Evolutionary conservation across 2,888 invertebrate species (phyloP).

Genomic region (Xanthorhoe designata): DNA sequence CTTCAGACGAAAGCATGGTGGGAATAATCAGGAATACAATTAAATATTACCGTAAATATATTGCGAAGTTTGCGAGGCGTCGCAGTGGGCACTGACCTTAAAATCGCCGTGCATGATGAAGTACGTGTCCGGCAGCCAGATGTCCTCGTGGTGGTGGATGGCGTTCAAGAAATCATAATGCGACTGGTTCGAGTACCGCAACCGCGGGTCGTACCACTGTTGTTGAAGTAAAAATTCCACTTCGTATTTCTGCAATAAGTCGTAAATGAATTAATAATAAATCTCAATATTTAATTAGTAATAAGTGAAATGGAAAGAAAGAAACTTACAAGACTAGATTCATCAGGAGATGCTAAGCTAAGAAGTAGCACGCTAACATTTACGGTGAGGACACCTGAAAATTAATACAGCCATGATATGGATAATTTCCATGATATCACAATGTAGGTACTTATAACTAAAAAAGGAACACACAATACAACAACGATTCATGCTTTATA

Average conservation of each 20-base stretch:
- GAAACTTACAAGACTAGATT: conserved; percentile 96
- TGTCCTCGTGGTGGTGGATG: conserved; percentile 95
- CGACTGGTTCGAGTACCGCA: conserved; percentile 95
- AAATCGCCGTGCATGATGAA: conserved; percentile 99
- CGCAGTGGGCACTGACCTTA: conserved; percentile 81
- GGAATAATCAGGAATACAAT: conserved; percentile 68
- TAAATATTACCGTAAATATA: conserved; percentile 53
- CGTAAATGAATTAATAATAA: conserved; percentile 5
- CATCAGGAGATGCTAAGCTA: conserved; percentile 97
- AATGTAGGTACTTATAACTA: conserved; percentile 49
- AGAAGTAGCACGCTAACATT: conserved; percentile 97
- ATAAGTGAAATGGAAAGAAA: conserved; percentile 36
- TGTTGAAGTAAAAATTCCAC: conserved; percentile 97
- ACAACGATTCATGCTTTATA: conserved; percentile 56
- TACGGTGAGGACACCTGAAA: conserved; percentile 95
- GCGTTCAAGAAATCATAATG: conserved; percentile 96
- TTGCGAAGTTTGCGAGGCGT: conserved; percentile 35
- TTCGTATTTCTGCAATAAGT: conserved; percentile 94
- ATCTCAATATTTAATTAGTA: conserved; percentile 12
- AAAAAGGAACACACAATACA: conserved; percentile 49
- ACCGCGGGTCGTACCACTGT: conserved; percentile 96
- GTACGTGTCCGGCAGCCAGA: conserved; percentile 97
- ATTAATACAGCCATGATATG: conserved; percentile 46
- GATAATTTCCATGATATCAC: conserved; percentile 35
- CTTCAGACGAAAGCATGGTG: conserved; percentile 73